phyloP scores from a whole-genome alignment of 2,113 vertebrate genomes.

The Tragelaphus imberbis region DNA sequence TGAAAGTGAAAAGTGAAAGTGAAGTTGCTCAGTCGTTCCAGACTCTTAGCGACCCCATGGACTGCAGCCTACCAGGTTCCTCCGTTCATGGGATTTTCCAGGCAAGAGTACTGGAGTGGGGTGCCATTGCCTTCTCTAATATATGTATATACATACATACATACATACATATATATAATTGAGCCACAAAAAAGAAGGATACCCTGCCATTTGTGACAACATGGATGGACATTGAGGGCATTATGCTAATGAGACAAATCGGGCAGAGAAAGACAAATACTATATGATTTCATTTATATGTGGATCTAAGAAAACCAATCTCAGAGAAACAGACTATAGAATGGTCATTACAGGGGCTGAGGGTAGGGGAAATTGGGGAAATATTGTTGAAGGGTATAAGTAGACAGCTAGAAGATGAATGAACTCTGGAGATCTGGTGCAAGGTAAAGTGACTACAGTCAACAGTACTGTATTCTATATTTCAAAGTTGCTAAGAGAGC shows the following conservation, averaged over 20 bases:
- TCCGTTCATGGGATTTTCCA: too few relatives aligned
- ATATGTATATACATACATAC: fast-evolving
- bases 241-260: background rate
- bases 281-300: background rate
- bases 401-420: background rate
- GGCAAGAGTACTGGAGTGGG: too few relatives aligned
- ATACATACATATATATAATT: background rate
- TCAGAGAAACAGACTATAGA: background rate
- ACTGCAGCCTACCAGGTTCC: too few relatives aligned
- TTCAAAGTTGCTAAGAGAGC: background rate
- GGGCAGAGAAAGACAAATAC: background rate
- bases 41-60: too few relatives aligned
- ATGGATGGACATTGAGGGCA: background rate
- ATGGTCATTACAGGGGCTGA: background rate
- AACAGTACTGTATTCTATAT: background rate
- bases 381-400: background rate
- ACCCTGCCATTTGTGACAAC: background rate
- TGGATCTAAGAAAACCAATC: background rate
- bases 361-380: background rate
- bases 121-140: too few relatives aligned
- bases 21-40: too few relatives aligned
- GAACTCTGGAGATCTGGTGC: background rate
- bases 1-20: too few relatives aligned
- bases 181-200: background rate
- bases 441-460: background rate